Evolutionary conservation across 1,140 invertebrate genomes (phyloP).

Genomic region (Drosophila sulfurigaster): DNA sequence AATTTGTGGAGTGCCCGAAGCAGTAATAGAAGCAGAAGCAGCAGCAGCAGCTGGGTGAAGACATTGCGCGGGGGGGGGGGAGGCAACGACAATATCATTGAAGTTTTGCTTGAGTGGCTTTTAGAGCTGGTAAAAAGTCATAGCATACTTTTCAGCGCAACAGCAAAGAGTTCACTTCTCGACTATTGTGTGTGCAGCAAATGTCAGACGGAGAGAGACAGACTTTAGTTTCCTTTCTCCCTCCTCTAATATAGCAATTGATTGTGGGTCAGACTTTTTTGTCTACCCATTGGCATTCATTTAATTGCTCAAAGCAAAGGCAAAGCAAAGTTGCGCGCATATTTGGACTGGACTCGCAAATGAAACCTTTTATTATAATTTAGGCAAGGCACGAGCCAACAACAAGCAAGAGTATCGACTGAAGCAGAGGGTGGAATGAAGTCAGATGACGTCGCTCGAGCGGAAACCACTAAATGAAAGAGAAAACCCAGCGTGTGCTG

Average conservation of each 20-base stretch:
- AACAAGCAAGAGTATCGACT: constrained; percentile 6
- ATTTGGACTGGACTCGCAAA: constrained; percentile 57
- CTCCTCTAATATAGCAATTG: constrained; percentile 19
- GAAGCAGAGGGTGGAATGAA: constrained; percentile 16
- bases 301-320: constrained; percentile 70
- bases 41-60: background rate
- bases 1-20: constrained; percentile 63
- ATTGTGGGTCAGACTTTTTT: constrained; percentile 48
- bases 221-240: background rate
- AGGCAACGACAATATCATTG: constrained; percentile 48
- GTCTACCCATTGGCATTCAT: constrained; percentile 48
- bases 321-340: constrained; percentile 49
- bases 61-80: background rate
- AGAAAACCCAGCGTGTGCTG: constrained; percentile 29
- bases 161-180: constrained; percentile 17
- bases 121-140: constrained; percentile 64
- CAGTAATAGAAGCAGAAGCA: constrained; percentile 1
- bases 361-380: constrained; percentile 79
- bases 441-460: constrained; percentile 43
- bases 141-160: constrained; percentile 46
- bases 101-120: constrained; percentile 59
- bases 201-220: background rate
- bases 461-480: constrained; percentile 60
- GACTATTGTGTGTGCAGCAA: constrained; percentile 35
- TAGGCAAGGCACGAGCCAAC: constrained; percentile 58